Conservation (phyloP, 1,140 invertebrate genomes). For the Ridgeia piscesae region DNA sequence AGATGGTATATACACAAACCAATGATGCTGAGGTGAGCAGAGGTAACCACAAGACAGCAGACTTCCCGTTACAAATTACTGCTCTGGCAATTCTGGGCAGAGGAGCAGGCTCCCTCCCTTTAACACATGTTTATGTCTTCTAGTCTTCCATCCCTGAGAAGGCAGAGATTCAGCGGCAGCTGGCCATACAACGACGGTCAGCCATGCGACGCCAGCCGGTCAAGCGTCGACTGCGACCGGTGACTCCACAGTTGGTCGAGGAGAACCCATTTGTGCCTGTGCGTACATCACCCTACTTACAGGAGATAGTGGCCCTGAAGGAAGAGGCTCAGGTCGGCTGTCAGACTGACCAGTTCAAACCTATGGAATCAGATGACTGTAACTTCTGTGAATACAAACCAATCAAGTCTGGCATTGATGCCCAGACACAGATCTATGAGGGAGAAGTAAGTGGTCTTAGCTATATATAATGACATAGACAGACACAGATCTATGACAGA, state of each 20-base stretch:
- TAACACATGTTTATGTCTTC: background rate
- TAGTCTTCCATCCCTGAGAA: constrained; percentile 45
- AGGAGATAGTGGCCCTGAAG: constrained; percentile 69
- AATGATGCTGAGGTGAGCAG: too few relatives aligned
- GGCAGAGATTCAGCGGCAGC: constrained; percentile 56
- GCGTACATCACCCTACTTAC: constrained; percentile 84
- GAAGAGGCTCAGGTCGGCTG: constrained; percentile 72
- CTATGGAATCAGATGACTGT: background rate
- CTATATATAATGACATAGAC: too few relatives aligned
- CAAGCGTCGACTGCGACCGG: constrained; percentile 52
- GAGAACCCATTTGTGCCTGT: constrained; percentile 79
- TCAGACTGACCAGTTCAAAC: constrained; percentile 83
- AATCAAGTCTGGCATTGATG: constrained; percentile 74
- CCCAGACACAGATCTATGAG: constrained; percentile 79
- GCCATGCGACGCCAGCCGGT: constrained; percentile 52
- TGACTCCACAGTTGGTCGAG: constrained; percentile 63
- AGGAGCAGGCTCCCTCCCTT: too few relatives aligned
- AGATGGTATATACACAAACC: too few relatives aligned
- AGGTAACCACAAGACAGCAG: too few relatives aligned
- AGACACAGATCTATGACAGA: too few relatives aligned
- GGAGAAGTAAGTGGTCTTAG: constrained; percentile 72
- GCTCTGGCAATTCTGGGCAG: too few relatives aligned
- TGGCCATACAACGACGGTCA: constrained; percentile 51
- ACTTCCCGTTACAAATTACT: too few relatives aligned
- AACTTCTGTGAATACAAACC: background rate